These are phyloP conservation scores for Pseudomugil tenellus DNA, from an alignment of 2,797 vertebrate genomes.

Conservation along the genomic window DNA sequence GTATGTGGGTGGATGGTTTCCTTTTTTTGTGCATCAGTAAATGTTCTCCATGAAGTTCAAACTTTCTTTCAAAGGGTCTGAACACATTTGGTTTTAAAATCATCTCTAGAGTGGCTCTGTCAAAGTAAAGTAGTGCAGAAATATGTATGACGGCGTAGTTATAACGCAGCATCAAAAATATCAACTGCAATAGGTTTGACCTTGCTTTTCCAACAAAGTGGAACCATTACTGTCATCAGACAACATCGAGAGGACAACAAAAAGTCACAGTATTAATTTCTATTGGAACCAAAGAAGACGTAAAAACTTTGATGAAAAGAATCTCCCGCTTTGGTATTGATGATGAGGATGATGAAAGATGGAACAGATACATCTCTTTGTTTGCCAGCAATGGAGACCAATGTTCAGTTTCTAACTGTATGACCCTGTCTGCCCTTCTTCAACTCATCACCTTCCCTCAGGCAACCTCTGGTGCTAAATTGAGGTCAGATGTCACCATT, in stretches of 20 bases:
- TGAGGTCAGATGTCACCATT: slow-evolving; percentile 69
- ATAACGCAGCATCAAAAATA: slow-evolving; percentile 36
- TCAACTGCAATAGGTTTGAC: slow-evolving; percentile 18
- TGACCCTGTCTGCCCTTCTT: slow-evolving; percentile 47
- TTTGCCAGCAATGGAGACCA: slow-evolving; percentile 66
- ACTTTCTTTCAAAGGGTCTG: slow-evolving; percentile 8
- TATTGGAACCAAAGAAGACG: slow-evolving; percentile 51
- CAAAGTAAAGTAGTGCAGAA: slow-evolving; percentile 19
- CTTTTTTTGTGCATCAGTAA: slow-evolving; percentile 3
- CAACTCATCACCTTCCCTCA: slow-evolving; percentile 65
- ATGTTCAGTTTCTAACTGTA: slow-evolving; percentile 61
- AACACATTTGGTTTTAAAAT: not conserved
- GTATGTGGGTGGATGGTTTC: slow-evolving; percentile 20
- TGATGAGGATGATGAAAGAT: slow-evolving; percentile 52
- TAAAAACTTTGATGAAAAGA: slow-evolving; percentile 40
- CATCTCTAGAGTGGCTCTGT: slow-evolving; percentile 2
- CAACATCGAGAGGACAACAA: slow-evolving; percentile 9
- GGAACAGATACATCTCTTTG: slow-evolving; percentile 56
- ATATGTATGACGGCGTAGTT: not conserved
- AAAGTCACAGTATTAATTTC: slow-evolving; percentile 45
- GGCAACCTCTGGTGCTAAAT: slow-evolving; percentile 65
- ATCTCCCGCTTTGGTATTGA: slow-evolving; percentile 34
- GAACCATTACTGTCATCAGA: slow-evolving; percentile 31
- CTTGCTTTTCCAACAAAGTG: slow-evolving; percentile 32
- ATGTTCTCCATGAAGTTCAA: slow-evolving; percentile 5